Evolutionary conservation across 1,140 invertebrate genomes (phyloP).

Genomic region (Gryllus bimaculatus): DNA sequence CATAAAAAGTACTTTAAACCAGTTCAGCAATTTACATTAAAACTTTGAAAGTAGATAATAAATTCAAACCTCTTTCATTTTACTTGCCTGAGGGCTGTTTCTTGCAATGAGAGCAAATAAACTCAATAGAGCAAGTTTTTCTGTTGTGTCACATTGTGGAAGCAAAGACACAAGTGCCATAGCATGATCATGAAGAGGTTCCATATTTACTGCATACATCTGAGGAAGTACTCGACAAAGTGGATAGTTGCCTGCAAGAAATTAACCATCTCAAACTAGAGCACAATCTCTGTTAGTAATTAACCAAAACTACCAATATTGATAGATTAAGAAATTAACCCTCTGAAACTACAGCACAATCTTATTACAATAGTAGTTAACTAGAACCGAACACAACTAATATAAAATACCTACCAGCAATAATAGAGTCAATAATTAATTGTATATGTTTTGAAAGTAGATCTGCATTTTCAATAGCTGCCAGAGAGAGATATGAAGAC

Average conservation of each 20-base stretch:
- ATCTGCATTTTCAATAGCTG: constrained; percentile 82
- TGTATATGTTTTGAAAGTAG: constrained; percentile 77
- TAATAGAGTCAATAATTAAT: constrained; percentile 80
- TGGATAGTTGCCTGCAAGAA: constrained; percentile 65
- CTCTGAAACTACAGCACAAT: too few relatives aligned
- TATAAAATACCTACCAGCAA: constrained; percentile 50
- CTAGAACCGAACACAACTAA: not conserved
- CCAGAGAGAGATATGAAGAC: constrained; percentile 82
- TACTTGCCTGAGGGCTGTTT: constrained; percentile 58
- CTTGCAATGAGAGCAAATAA: constrained; percentile 72
- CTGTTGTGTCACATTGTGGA: constrained; percentile 68
- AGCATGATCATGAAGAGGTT: constrained; percentile 73
- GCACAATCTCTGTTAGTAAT: too few relatives aligned
- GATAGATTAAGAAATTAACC: too few relatives aligned
- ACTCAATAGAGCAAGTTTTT: constrained; percentile 71
- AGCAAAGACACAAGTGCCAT: constrained; percentile 70
- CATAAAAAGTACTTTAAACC: too few relatives aligned
- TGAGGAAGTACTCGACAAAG: constrained; percentile 76
- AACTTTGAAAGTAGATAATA: too few relatives aligned
- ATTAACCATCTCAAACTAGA: not conserved
- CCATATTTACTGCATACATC: constrained; percentile 75
- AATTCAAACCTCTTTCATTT: too few relatives aligned
- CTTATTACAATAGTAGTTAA: too few relatives aligned
- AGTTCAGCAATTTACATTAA: too few relatives aligned
- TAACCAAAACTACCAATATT: too few relatives aligned